A percentile compares a stretch with the other conserved stretches of the same genome.
phyloP scores from a whole-genome alignment of 2,888 invertebrate species.

The Podotricha telesiphe region DNA sequence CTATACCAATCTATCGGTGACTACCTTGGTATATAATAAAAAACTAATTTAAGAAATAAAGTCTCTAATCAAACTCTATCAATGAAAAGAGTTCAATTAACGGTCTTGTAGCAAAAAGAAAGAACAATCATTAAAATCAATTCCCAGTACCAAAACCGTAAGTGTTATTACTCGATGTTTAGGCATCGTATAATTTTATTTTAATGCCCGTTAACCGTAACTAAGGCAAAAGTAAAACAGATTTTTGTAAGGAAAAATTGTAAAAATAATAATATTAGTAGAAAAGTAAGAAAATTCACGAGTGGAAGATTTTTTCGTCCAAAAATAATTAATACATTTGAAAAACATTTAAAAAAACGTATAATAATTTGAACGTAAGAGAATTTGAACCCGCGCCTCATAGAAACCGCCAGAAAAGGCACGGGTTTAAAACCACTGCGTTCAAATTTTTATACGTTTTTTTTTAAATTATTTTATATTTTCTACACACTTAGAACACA shows the following conservation, averaged over 20 bases:
- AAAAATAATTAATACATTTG: not conserved
- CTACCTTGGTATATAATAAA: too few species aligned
- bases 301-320: not conserved
- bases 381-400: too few species aligned
- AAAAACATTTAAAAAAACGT: too few species aligned
- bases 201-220: slow-evolving; percentile 44
- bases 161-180: slow-evolving; percentile 40
- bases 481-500: too few species aligned
- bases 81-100: not conserved
- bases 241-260: slow-evolving; percentile 30
- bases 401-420: too few species aligned
- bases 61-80: not conserved
- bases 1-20: too few species aligned
- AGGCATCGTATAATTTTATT: slow-evolving; percentile 46
- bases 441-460: too few species aligned
- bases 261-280: slow-evolving; percentile 34
- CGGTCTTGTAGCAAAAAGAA: slow-evolving; percentile 1
- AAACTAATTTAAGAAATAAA: not conserved
- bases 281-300: slow-evolving; percentile 18
- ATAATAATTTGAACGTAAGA: too few species aligned
- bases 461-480: too few species aligned
- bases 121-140: slow-evolving; percentile 34
- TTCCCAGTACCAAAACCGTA: slow-evolving; percentile 39
- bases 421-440: too few species aligned
- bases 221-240: slow-evolving; percentile 33